Conservation (phyloP, 2,797 vertebrate genomes). For the Micromesistius poutassou region DNA sequence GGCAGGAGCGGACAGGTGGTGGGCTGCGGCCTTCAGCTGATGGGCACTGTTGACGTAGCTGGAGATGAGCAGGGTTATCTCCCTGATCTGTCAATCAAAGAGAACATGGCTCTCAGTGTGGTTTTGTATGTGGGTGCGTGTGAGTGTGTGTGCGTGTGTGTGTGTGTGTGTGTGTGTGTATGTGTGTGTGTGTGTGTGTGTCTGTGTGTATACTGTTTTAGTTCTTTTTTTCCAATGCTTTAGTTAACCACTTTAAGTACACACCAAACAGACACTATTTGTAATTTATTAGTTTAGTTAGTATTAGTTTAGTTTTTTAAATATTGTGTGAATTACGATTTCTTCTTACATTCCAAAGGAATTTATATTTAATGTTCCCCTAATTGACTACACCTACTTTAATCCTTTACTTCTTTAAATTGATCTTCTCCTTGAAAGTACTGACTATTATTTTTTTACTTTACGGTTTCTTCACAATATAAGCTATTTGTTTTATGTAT, state of each 20-base stretch:
- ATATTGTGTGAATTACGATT: no score
- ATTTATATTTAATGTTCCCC: no score
- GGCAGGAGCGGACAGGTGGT: conserved; percentile 90
- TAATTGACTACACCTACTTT: no score
- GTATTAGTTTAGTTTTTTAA: no score
- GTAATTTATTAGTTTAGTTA: no score
- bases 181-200: no score
- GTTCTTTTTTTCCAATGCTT: background rate
- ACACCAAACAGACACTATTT: background rate
- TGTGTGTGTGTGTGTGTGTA: background rate
- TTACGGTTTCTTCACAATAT: no score
- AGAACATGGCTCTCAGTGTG: conserved; percentile 27
- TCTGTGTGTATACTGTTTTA: background rate
- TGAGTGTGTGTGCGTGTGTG: background rate
- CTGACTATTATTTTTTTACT: background rate
- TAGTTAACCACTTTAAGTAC: background rate
- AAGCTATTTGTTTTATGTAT: no score
- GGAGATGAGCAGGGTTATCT: conserved; percentile 90
- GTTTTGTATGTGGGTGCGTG: background rate
- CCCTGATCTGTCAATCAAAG: conserved; percentile 81
- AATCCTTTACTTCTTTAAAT: background rate
- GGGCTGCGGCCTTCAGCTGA: conserved; percentile 85
- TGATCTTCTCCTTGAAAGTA: background rate
- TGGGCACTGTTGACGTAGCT: conserved; percentile 91
- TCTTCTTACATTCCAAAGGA: no score